These are phyloP conservation scores for Novumbra hubbsi DNA, from an alignment of 2,797 vertebrate genomes.

Conservation along the genomic window DNA sequence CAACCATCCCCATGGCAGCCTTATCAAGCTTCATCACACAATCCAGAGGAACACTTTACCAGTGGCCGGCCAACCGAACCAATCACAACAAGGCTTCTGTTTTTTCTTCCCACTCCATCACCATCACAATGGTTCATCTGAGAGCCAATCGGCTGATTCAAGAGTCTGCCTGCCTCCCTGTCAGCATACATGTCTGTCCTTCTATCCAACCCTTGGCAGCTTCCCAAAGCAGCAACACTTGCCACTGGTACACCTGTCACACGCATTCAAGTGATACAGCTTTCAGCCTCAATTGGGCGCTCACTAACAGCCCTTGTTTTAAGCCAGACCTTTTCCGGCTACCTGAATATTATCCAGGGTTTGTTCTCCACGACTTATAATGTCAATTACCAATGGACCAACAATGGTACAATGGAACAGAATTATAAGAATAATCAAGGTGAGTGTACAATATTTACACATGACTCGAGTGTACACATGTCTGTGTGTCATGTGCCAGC, in stretches of 20 bases:
- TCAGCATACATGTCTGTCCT: too few species aligned
- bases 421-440: not conserved
- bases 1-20: not conserved
- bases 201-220: too few species aligned
- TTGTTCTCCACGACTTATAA: too few species aligned
- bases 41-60: not conserved
- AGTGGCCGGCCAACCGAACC: not conserved
- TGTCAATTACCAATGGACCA: too few species aligned
- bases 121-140: not conserved
- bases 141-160: not conserved
- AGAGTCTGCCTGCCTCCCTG: too few species aligned
- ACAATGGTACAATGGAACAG: too few species aligned
- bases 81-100: not conserved
- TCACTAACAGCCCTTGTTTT: too few species aligned
- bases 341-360: too few species aligned
- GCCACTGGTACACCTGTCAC: constrained; percentile 43
- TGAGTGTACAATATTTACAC: not conserved
- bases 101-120: not conserved
- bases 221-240: constrained; percentile 37
- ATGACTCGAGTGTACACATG: too few species aligned
- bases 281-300: too few species aligned
- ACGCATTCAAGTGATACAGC: not conserved
- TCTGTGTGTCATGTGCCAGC: too few species aligned
- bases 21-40: not conserved
- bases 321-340: too few species aligned